phyloP scores from a whole-genome alignment of 2,888 invertebrate genomes.

The Scrobipalpa costella region DNA sequence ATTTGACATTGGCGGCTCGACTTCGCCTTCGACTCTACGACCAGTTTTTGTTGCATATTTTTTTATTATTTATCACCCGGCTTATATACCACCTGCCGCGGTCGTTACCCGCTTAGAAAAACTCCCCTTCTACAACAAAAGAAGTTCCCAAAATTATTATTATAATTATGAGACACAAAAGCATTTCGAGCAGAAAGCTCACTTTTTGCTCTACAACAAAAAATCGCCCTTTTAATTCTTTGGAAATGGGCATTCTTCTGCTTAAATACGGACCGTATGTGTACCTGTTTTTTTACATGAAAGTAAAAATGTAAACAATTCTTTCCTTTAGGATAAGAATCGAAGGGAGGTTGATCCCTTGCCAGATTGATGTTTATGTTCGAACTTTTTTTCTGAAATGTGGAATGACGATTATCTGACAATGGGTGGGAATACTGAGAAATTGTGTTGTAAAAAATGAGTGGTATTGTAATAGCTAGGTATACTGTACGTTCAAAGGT shows the following conservation, averaged over 20 bases:
- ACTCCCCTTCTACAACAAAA: slow-evolving; percentile 71
- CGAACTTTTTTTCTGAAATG: slow-evolving; percentile 38
- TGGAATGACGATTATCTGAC: slow-evolving; percentile 34
- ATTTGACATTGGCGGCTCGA: slow-evolving; percentile 67
- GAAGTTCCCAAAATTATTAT: slow-evolving; percentile 77
- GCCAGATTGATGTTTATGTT: slow-evolving; percentile 40
- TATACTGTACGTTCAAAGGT: slow-evolving; percentile 36
- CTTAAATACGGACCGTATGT: slow-evolving; percentile 52
- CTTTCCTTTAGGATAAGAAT: slow-evolving; percentile 42
- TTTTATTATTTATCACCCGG: slow-evolving; percentile 66
- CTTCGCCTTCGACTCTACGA: slow-evolving; percentile 50
- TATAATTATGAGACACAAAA: slow-evolving; percentile 73
- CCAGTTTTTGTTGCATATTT: slow-evolving; percentile 71
- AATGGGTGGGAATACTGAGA: slow-evolving; percentile 34
- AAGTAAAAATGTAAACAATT: slow-evolving; percentile 76
- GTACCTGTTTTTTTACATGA: slow-evolving; percentile 49
- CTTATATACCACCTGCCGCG: slow-evolving; percentile 77
- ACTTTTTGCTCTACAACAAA: slow-evolving; percentile 63
- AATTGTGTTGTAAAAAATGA: too few relatives aligned
- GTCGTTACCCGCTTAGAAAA: slow-evolving; percentile 76
- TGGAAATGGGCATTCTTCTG: slow-evolving; percentile 59
- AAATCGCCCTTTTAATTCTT: slow-evolving; percentile 63
- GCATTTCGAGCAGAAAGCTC: slow-evolving; percentile 65
- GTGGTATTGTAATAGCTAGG: neutral
- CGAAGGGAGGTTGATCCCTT: slow-evolving; percentile 37